Evolutionary conservation across 2,888 invertebrate genomes (phyloP), one percentile per base, ranked within the genome.

Genomic region (Diplolepis rosae): DNA sequence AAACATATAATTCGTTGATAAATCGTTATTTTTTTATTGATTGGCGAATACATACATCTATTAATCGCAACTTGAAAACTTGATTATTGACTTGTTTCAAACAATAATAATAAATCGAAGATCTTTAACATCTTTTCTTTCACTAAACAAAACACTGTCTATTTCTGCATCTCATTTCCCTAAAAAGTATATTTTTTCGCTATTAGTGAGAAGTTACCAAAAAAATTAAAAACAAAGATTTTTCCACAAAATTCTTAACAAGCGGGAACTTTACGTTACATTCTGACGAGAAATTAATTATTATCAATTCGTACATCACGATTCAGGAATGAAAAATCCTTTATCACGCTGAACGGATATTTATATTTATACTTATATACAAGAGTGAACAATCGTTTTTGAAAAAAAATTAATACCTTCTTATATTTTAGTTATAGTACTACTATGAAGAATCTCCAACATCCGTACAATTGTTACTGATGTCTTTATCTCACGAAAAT

Each of bases 301-400:
- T 1, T 42, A 42, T 42, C n/a, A n/a, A 4, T n/a, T n/a, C n/a
- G n/a, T 42, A 15, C 1, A n/a, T 42, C 6, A 39, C 13, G n/a
- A 45, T 18, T 18, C 6, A 18, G 9, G 7, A 45, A 9, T 45
- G 56, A 61, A 56, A 27, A 56, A 18, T 69, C 27, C 15, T 54
- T 15, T 39, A 32, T 61, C 35, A 68, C 73, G 70, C 68, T 73
- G 75, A 75, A 75, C 75, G 71, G 73, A 69, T 69, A 67, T 69
- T 50, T 75, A 73, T 75, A 75, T 75, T 75, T 75, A 71, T 75
- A 72, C 71, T 73, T 75, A 75, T 75, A 73, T 75, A 75, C 75
- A 75, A 67, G 69, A 69, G 69, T 75, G 72, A 70, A 75, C 61
- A 69, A 72, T 50, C 27, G n/a, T 18, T 71, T 67, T 75, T 71